Evolutionary conservation across 2,797 vertebrate species (phyloP).

Genomic region (Vultur gryphus): DNA sequence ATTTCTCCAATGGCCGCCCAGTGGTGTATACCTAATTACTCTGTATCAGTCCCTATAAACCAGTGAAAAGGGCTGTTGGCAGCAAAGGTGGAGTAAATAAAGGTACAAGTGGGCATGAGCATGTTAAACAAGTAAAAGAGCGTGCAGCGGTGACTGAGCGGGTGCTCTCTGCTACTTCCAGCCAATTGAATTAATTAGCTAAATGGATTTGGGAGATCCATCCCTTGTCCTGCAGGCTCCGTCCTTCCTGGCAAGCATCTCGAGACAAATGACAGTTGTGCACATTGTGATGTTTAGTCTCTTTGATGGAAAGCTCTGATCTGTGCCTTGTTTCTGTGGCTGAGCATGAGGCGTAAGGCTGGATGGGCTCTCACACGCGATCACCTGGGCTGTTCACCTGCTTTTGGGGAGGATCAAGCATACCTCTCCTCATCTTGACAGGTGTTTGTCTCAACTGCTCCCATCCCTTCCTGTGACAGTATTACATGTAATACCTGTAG

Average conservation of each 20-base stretch:
- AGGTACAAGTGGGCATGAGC: not conserved
- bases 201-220: not conserved
- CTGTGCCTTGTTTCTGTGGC: not conserved
- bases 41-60: not conserved
- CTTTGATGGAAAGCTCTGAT: not conserved
- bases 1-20: not conserved
- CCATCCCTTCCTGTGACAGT: not conserved
- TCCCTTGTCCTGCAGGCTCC: not conserved
- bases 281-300: not conserved
- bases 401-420: not conserved
- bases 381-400: not conserved
- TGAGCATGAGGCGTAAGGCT: rapidly evolving
- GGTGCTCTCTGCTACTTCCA: not conserved
- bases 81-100: not conserved
- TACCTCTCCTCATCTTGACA: not conserved
- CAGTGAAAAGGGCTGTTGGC: not conserved
- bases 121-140: not conserved
- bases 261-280: rapidly evolving
- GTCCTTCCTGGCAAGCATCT: not conserved
- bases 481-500: not conserved
- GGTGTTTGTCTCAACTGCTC: not conserved
- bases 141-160: rapidly evolving
- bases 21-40: rapidly evolving
- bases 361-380: rapidly evolving
- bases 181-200: not conserved